Evolutionary conservation across 2,888 invertebrate genomes (phyloP), one percentile per base, ranked within the genome.

Genomic region (Latrodectus elegans): DNA sequence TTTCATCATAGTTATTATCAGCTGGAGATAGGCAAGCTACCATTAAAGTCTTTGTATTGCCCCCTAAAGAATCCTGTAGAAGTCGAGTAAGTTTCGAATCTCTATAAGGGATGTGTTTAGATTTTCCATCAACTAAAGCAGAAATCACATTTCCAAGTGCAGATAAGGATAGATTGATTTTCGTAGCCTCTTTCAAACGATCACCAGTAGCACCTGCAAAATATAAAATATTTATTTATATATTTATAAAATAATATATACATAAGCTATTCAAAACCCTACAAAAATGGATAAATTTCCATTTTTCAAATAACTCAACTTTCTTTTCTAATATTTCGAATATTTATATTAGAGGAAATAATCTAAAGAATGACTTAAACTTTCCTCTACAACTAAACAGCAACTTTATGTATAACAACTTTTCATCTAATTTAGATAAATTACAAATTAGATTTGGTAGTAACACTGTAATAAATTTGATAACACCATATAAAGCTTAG

Each of bases 71-170:
- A 91, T 96, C 96, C 93, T 96, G 95, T 51, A 96, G 92, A 6
- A 97, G 92, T 89, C 96, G 92, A 0, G 96, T 97, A 1, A 97
- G 93, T 92, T 97, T 97, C 22, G 97, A 96, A 92, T 97, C 97
- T 90, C 97, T 93, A 92, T 95, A 96, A 0, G 96, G 96, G 70
- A 95, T 94, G 91, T 96, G 95, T 91, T 95, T 96, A 65, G 95
- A 95, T 93, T 95, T 96, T 88, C 95, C 96, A 93, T 95, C 97
- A 72, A 95, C 97, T 79, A 97, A 92, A 0, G 97, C 96, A 1
- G 96, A 96, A 89, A 97, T 97, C 0, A 97, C 97, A 92, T 97
- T 97, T 4, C 96, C 97, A 74, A 97, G 93, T 0, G 97, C 97
- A 14, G 96, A 96, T 52, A 97, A 92, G 0, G 96, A 96, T 76